A percentile compares a stretch with the other conserved stretches of the same genome.
Conservation (phyloP, 2,113 vertebrate species). For the Maccullochella peelii region DNA sequence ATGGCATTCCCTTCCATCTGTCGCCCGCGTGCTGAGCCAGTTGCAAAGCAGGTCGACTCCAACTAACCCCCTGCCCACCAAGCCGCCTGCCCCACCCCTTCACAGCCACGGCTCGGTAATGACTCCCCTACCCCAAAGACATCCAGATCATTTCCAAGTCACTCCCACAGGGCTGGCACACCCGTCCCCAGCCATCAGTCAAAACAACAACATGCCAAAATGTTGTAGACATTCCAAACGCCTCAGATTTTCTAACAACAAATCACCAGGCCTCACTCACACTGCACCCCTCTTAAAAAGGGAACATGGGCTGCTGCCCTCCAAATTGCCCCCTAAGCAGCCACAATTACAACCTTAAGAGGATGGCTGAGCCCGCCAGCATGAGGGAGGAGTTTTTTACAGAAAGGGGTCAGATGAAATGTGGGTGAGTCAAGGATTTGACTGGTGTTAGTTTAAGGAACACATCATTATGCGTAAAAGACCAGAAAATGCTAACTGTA, state of each 20-base stretch:
- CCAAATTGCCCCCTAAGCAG: constrained; percentile 61
- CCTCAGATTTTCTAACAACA: constrained; percentile 26
- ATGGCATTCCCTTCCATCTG: constrained; percentile 75
- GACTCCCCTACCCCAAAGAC: constrained; percentile 62
- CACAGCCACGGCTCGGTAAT: constrained; percentile 55
- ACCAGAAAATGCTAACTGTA: not conserved
- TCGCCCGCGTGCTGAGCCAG: constrained; percentile 43
- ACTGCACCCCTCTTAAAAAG: constrained; percentile 43
- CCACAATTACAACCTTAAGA: constrained; percentile 76
- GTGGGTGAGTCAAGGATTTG: constrained; percentile 60
- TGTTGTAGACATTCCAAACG: constrained; percentile 44
- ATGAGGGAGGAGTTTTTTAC: constrained; percentile 35
- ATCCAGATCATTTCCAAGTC: constrained; percentile 64
- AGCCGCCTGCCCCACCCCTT: constrained; percentile 41
- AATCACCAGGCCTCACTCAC: constrained; percentile 34
- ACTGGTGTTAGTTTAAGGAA: constrained; percentile 48
- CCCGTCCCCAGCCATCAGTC: constrained; percentile 59
- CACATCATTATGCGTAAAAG: constrained; percentile 10
- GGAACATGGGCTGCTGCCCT: constrained; percentile 51
- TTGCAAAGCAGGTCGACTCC: constrained; percentile 64
- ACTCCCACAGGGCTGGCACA: constrained; percentile 55
- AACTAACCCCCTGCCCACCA: constrained; percentile 1
- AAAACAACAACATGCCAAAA: constrained; percentile 60
- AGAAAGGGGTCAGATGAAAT: constrained; percentile 66
- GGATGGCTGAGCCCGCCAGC: constrained; percentile 38